Evolutionary conservation across 2,797 vertebrate species (phyloP).

Genomic region (Paedocypris micromegethes): DNA sequence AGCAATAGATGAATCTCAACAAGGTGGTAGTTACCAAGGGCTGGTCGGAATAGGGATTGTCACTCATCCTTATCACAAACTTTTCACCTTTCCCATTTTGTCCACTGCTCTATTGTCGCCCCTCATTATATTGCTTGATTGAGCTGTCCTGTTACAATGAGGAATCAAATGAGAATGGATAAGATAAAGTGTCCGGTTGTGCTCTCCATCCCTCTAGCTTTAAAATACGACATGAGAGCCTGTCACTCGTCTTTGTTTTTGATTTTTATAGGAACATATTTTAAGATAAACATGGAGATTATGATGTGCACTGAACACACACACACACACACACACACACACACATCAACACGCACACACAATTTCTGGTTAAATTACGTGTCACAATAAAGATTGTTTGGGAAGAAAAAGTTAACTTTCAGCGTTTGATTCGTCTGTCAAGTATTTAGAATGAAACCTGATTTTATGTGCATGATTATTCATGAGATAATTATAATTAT

Average conservation of each 20-base stretch:
- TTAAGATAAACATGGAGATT: neutral
- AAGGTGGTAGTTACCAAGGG: constrained; percentile 59
- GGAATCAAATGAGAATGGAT: constrained; percentile 29
- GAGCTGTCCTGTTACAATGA: constrained; percentile 51
- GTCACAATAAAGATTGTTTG: neutral
- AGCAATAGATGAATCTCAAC: constrained; percentile 49
- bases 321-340: too few species aligned
- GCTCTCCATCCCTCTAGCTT: constrained; percentile 26
- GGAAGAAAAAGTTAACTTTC: constrained; percentile 39
- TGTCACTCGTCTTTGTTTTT: constrained; percentile 36
- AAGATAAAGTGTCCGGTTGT: constrained; percentile 32
- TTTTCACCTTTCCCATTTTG: constrained; percentile 28
- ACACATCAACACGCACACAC: too few species aligned
- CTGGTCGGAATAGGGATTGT: constrained; percentile 43
- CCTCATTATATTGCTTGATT: constrained; percentile 63
- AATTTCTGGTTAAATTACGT: too few species aligned
- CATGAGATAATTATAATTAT: constrained; percentile 56
- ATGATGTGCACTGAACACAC: too few species aligned
- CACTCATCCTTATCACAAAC: constrained; percentile 31
- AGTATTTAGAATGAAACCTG: constrained; percentile 24
- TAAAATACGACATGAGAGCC: constrained; percentile 17
- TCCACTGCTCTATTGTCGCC: constrained; percentile 49
- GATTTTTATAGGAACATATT: constrained; percentile 17
- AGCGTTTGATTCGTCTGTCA: constrained; percentile 40
- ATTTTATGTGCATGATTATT: constrained; percentile 53